phyloP scores from a whole-genome alignment of 92 coral and sea anemone genomes.

The Chrysogorgia sp. region DNA sequence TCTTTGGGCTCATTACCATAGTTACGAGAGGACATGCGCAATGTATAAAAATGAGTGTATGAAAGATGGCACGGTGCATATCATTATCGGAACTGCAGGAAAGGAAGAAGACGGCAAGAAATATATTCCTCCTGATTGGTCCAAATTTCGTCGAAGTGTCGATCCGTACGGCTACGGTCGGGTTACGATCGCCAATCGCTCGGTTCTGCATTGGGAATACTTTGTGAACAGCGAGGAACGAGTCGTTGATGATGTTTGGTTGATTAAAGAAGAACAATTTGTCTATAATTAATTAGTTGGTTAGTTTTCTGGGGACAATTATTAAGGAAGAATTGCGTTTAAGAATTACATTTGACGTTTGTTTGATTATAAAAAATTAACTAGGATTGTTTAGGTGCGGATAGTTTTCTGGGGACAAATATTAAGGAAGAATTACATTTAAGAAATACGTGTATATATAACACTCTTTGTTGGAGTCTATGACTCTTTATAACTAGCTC shows the following conservation, averaged over 20 bases:
- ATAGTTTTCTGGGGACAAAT: too few species aligned
- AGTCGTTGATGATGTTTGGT: constrained; percentile 51
- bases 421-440: too few species aligned
- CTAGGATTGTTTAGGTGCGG: too few species aligned
- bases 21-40: constrained; percentile 68
- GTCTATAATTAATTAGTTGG: too few species aligned
- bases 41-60: constrained; percentile 36
- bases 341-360: too few species aligned
- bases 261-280: constrained; percentile 51
- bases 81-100: constrained; percentile 63
- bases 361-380: too few species aligned
- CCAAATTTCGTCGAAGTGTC: constrained; percentile 32
- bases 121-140: constrained; percentile 36
- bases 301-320: too few species aligned
- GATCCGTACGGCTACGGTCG: constrained; percentile 54
- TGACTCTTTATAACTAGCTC: too few species aligned
- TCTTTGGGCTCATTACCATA: constrained; percentile 67
- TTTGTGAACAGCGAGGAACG: constrained; percentile 45
- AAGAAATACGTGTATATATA: too few species aligned
- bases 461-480: too few species aligned
- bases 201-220: constrained; percentile 58
- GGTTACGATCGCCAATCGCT: constrained; percentile 52
- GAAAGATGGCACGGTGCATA: constrained; percentile 54
- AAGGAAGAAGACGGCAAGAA: background rate
- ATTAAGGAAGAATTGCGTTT: too few species aligned